Evolutionary conservation across 2,797 vertebrate species (phyloP), one percentile per base, ranked within the genome.

Genomic region (Gila robusta): DNA sequence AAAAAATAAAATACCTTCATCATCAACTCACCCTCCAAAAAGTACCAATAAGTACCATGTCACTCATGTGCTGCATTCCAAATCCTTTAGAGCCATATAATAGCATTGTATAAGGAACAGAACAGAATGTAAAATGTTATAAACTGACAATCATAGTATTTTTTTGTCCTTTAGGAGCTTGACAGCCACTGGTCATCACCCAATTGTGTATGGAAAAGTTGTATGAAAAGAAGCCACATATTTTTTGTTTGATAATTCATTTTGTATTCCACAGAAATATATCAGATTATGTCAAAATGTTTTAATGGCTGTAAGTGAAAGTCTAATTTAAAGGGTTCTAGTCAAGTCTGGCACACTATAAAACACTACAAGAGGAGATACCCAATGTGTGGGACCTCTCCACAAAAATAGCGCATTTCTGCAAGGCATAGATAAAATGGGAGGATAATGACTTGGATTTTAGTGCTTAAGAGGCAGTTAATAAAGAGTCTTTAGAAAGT

Each of bases 381-480:
- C 21, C 21, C 41, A 35, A 78, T 19, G 76, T 11, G 35, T 62
- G 35, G 35, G 35, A n/a, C 21, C 11, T 37, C 49, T 23, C 52
- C 54, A 78, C 49, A 54, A 26, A 78, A 78, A 39, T n/a, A 62
- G 35, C 4, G 14, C 21, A 39, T 56, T 78, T 77, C 74, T 77
- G 52, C 52, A 39, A 39, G 21, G 74, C 74, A 77, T 12, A 56
- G 74, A 77, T 59, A 39, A 77, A 77, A 77, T 37, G 21, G 6
- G 32, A 59, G 74, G 52, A 77, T 77, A 77, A 77, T 56, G 12
- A 56, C 52, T 77, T n/a, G 11, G 52, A 21, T 77, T 56, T 56
- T 37, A 77, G 21, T 56, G 52, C 74, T 77, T 56, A 32, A 77
- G 32, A 77, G 74, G 74, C 74, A 79, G 56, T 79, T 41, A 19